Percentiles rank a stretch among this genome's conserved stretches.
phyloP scores from a whole-genome alignment of 2,113 vertebrate genomes.

The Scolopax mira region DNA sequence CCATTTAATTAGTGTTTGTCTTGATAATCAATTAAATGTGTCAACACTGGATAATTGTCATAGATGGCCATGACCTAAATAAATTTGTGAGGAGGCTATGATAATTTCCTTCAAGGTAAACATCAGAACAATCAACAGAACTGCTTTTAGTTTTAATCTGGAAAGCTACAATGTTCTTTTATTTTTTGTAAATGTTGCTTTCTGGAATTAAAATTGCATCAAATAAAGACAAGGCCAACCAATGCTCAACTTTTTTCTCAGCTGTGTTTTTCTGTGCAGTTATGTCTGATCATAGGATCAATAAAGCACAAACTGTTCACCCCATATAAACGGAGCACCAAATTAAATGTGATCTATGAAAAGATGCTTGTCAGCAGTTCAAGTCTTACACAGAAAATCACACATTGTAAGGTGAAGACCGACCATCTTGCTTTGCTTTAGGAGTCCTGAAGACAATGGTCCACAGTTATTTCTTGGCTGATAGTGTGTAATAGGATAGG shows the following conservation, averaged over 20 bases:
- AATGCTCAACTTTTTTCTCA: neutral
- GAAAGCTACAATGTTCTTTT: neutral
- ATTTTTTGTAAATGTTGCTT: neutral
- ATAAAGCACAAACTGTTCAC: neutral
- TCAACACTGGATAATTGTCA: neutral
- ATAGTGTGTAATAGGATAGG: neutral
- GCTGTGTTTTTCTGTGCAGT: neutral
- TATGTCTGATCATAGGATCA: neutral
- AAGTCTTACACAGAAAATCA: neutral
- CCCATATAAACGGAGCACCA: neutral
- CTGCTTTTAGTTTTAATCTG: neutral
- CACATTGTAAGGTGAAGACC: neutral
- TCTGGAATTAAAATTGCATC: neutral
- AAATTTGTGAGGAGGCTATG: neutral
- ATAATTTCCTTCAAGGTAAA: neutral
- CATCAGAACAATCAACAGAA: neutral
- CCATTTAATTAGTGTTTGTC: neutral
- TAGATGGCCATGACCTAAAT: neutral
- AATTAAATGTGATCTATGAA: neutral
- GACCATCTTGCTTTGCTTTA: neutral
- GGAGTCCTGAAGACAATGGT: neutral
- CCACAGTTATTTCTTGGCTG: neutral
- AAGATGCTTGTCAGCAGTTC: neutral
- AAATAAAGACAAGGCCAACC: neutral
- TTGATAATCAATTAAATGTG: neutral